These are phyloP conservation scores for Cyclura pinguis DNA, from an alignment of 2,797 vertebrate genomes.

Conservation along the genomic window DNA sequence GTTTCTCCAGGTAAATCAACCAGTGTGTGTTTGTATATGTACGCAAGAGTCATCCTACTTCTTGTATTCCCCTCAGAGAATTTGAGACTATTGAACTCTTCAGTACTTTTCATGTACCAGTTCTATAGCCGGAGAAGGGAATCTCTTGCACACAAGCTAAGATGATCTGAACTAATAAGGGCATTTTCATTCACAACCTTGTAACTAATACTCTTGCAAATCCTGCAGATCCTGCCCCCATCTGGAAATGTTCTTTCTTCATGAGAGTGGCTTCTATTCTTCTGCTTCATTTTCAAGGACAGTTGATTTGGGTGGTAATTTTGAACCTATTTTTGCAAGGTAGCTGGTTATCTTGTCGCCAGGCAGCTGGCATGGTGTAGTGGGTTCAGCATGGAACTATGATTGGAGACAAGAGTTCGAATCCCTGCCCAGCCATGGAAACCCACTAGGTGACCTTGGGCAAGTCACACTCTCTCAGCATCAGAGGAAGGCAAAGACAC, in stretches of 20 bases:
- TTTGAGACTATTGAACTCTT: background rate
- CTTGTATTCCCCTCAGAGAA: background rate
- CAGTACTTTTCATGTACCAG: background rate
- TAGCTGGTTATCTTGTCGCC: too few relatives aligned
- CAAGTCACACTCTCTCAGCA: too few relatives aligned
- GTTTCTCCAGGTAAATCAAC: conserved; percentile 77
- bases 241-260: background rate
- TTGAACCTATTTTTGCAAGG: background rate
- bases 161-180: background rate
- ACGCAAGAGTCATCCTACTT: background rate
- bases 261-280: background rate
- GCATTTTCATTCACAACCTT: background rate
- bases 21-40: background rate
- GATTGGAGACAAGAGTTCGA: too few relatives aligned
- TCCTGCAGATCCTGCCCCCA: background rate
- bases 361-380: too few relatives aligned
- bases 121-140: background rate
- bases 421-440: too few relatives aligned
- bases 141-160: background rate
- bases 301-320: background rate
- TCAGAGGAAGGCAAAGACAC: too few relatives aligned
- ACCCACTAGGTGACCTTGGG: too few relatives aligned
- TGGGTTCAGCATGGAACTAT: too few relatives aligned
- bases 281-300: background rate
- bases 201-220: background rate